Evolutionary conservation across 2,113 vertebrate species (phyloP).

Genomic region (Labeo catla): DNA sequence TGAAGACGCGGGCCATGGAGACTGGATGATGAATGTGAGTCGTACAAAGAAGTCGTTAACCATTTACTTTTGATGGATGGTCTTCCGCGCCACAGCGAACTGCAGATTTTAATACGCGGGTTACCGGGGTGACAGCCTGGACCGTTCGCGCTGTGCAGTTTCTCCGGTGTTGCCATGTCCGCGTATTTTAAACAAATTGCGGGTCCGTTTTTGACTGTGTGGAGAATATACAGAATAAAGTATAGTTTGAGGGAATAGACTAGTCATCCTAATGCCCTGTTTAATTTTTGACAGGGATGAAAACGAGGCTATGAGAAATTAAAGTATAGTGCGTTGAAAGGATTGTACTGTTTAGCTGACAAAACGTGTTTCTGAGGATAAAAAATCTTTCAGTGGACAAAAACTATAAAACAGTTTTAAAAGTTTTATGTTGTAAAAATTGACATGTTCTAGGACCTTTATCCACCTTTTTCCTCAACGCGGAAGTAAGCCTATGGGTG

Average conservation of each 20-base stretch:
- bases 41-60: constrained; percentile 77
- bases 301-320: neutral
- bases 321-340: neutral
- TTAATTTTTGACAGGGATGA: neutral
- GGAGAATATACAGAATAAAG: neutral
- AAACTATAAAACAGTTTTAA: too few species aligned
- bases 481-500: too few species aligned
- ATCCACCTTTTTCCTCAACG: too few species aligned
- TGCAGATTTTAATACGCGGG: constrained; percentile 64
- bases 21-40: constrained; percentile 73
- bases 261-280: neutral
- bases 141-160: neutral
- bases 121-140: constrained; percentile 65
- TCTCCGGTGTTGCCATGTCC: neutral
- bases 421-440: too few species aligned
- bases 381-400: too few species aligned
- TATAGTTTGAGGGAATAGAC: neutral
- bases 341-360: neutral
- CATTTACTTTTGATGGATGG: constrained; percentile 84
- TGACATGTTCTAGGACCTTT: too few species aligned
- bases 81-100: constrained; percentile 68
- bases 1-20: constrained; percentile 63
- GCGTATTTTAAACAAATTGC: neutral
- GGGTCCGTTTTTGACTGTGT: neutral
- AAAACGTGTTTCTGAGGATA: neutral